Conservation (phyloP, 2,888 invertebrate genomes). For the Hirtodrosophila histrioides region DNA sequence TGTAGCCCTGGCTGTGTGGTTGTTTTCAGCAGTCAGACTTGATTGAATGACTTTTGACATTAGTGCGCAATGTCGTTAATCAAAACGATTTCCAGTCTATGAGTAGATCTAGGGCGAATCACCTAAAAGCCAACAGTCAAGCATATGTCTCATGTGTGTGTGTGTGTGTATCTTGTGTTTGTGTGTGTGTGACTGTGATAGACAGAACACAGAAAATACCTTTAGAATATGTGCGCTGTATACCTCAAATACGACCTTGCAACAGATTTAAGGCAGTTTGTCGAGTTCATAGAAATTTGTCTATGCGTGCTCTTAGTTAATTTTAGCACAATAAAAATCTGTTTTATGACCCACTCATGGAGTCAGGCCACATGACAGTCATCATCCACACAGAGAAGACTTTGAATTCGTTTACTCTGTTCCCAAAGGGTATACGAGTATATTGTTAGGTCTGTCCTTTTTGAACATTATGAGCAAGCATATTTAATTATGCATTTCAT, state of each 20-base stretch:
- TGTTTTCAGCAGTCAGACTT: slow-evolving; percentile 41
- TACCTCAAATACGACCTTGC: slow-evolving; percentile 23
- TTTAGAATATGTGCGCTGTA: slow-evolving; percentile 10
- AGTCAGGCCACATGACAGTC: slow-evolving; percentile 19
- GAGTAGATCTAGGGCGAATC: slow-evolving; percentile 36
- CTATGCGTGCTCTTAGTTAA: slow-evolving; percentile 56
- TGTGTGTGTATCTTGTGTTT: not conserved
- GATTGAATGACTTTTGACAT: slow-evolving; percentile 80
- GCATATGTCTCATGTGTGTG: slow-evolving; percentile 18
- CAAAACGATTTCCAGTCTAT: slow-evolving; percentile 64
- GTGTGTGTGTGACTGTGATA: slow-evolving; percentile 1
- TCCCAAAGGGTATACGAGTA: too few species aligned
- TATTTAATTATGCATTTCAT: too few species aligned
- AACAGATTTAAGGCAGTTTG: slow-evolving; percentile 13
- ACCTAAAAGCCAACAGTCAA: slow-evolving; percentile 40
- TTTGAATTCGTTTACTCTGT: slow-evolving; percentile 12
- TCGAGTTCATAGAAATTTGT: slow-evolving; percentile 38
- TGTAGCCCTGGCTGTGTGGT: slow-evolving; percentile 11
- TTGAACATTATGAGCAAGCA: too few species aligned
- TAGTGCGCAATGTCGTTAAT: slow-evolving; percentile 78
- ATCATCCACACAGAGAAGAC: slow-evolving; percentile 16
- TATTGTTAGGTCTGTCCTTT: too few species aligned
- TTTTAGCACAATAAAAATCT: slow-evolving; percentile 72
- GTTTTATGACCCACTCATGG: slow-evolving; percentile 61
- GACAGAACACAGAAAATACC: slow-evolving; percentile 24